Evolutionary conservation across 2,113 vertebrate genomes (phyloP).

Genomic region (Jacana jacana): DNA sequence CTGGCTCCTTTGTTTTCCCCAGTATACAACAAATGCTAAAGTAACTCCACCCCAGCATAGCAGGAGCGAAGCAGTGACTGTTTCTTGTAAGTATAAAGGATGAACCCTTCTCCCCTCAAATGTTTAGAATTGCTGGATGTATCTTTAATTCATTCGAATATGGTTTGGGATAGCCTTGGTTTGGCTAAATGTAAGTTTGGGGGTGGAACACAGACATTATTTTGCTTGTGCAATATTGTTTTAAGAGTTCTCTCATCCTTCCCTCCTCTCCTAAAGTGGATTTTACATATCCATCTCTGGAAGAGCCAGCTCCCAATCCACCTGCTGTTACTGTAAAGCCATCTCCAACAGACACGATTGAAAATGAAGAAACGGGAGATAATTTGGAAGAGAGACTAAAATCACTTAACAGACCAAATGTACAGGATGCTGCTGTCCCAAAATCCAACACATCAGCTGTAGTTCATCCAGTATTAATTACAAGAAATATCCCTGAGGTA

Average conservation of each 20-base stretch:
- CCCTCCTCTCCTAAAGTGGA: conserved; percentile 79
- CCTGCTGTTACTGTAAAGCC: conserved; percentile 58
- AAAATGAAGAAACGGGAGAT: conserved; percentile 52
- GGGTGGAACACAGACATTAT: background rate
- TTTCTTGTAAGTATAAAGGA: conserved; percentile 83
- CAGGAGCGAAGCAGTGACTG: conserved; percentile 76
- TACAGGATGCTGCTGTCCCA: conserved; percentile 39
- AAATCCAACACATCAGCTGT: conserved; percentile 54
- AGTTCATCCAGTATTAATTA: conserved; percentile 65
- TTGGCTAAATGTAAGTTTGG: background rate
- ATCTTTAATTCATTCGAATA: background rate
- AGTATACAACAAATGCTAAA: conserved; percentile 93
- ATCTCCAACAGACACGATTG: conserved; percentile 64
- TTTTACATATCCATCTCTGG: conserved; percentile 93
- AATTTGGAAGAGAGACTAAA: conserved; percentile 69
- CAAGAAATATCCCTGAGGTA: conserved; percentile 87
- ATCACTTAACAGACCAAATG: conserved; percentile 6
- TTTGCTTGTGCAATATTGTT: background rate
- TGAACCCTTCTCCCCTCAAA: background rate
- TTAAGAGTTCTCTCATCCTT: background rate
- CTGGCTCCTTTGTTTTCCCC: conserved; percentile 97
- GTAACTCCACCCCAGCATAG: conserved; percentile 83
- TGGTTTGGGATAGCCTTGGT: background rate
- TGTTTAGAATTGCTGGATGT: background rate
- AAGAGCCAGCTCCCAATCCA: conserved; percentile 80